Evolutionary conservation across 2,888 invertebrate species (phyloP).

Genomic region (Sepiola atlantica): DNA sequence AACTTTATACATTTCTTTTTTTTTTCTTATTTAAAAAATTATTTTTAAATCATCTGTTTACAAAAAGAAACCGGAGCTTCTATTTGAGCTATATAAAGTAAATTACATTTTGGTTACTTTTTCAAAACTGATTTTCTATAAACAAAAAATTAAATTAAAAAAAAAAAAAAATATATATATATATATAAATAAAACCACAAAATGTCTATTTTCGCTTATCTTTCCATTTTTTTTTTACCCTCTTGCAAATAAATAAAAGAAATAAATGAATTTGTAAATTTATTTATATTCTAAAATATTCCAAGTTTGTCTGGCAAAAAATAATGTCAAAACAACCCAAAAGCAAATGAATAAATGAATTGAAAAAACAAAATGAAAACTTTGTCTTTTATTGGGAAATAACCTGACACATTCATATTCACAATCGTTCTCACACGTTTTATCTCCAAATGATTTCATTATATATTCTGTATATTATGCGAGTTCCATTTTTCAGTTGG

Average conservation of each 20-base stretch:
- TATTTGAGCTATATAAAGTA: not conserved
- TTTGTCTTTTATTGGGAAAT: not conserved
- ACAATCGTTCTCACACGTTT: too few relatives aligned
- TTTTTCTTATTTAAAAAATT: too few relatives aligned
- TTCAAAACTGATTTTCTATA: not conserved
- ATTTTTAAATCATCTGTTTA: not conserved
- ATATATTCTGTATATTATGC: too few relatives aligned
- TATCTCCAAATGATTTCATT: too few relatives aligned
- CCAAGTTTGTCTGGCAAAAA: not conserved
- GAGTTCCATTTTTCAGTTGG: too few relatives aligned
- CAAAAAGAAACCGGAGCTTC: not conserved
- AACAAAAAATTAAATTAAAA: not conserved
- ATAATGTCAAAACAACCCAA: not conserved
- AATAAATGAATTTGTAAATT: not conserved
- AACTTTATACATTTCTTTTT: not conserved
- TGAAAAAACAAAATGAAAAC: not conserved
- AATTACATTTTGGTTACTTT: constrained; percentile 13
- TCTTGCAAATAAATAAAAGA: not conserved
- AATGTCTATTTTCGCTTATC: not conserved
- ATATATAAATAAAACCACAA: not conserved
- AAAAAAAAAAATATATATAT: not conserved
- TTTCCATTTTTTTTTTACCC: not conserved
- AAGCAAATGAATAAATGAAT: not conserved
- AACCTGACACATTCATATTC: too few relatives aligned
- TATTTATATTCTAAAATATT: not conserved